A percentile compares a stretch with the other conserved stretches of the same genome.
Conservation (phyloP, 2,888 invertebrate genomes). For the Morpho helenor region DNA sequence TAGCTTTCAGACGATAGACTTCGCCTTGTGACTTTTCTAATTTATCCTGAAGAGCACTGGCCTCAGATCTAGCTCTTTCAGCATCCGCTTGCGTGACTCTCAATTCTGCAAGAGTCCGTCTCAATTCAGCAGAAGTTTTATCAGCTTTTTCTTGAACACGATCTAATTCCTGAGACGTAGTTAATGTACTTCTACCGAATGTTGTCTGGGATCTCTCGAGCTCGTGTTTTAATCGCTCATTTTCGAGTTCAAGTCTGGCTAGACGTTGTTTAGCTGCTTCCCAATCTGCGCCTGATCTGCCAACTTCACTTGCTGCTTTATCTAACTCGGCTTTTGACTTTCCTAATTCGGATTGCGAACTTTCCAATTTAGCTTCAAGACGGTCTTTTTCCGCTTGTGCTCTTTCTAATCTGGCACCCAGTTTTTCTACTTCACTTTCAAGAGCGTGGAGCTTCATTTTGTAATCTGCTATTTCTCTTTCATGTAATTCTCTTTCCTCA, state of each 20-base stretch:
- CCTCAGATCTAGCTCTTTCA: constrained; percentile 90
- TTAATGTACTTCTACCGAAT: constrained; percentile 89
- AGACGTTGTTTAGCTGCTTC: constrained; percentile 90
- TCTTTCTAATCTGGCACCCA: constrained; percentile 91
- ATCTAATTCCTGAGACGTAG: constrained; percentile 90
- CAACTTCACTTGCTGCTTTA: constrained; percentile 93
- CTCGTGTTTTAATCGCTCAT: constrained; percentile 92
- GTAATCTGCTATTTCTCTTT: constrained; percentile 95
- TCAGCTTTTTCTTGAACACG: constrained; percentile 91
- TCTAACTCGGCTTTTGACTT: constrained; percentile 96
- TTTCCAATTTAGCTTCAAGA: constrained; percentile 93
- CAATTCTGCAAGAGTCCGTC: constrained; percentile 93
- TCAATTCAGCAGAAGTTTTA: constrained; percentile 89
- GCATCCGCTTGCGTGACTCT: constrained; percentile 95
- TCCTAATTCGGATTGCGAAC: constrained; percentile 94
- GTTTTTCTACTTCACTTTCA: constrained; percentile 94
- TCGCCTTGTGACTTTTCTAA: constrained; percentile 96
- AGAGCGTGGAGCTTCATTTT: constrained; percentile 95
- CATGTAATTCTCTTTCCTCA: constrained; percentile 96
- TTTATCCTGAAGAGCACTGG: constrained; percentile 93
- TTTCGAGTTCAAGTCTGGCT: constrained; percentile 92
- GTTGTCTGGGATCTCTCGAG: constrained; percentile 90
- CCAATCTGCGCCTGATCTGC: constrained; percentile 93
- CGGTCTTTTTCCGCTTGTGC: constrained; percentile 95
- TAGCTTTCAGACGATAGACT: constrained; percentile 95